Percentiles rank a stretch among this genome's conserved stretches.
These are phyloP conservation scores for Onychomys arenicola DNA, from an alignment of 2,797 vertebrate species.

Conservation along the genomic window DNA sequence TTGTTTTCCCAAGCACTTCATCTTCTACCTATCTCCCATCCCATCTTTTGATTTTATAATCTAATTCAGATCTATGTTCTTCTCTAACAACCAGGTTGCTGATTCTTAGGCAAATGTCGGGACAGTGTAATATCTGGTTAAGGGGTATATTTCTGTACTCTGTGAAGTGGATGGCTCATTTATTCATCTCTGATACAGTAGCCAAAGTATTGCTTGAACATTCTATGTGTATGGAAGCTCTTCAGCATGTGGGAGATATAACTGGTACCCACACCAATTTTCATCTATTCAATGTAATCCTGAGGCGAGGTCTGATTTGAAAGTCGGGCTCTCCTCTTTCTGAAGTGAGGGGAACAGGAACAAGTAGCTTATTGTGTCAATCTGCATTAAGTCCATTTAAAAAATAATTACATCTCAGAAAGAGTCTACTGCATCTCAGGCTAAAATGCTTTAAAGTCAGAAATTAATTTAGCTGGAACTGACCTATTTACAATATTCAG, in stretches of 20 bases:
- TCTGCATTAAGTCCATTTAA: neutral
- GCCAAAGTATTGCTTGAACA: neutral
- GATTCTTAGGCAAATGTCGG: neutral
- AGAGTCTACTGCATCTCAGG: neutral
- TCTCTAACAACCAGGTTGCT: neutral
- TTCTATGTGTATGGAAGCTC: neutral
- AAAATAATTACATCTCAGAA: neutral
- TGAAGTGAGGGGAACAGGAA: neutral
- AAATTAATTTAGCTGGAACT: conserved; percentile 38
- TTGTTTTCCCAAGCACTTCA: neutral
- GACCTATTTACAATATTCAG: conserved; percentile 7
- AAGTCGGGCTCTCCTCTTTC: neutral
- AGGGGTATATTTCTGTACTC: neutral
- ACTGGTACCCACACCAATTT: neutral
- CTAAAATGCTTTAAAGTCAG: neutral
- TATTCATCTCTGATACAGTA: neutral
- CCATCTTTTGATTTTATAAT: neutral
- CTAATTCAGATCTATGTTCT: neutral
- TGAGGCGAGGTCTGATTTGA: neutral
- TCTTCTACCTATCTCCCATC: neutral
- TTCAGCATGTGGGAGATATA: neutral
- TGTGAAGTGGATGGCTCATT: neutral
- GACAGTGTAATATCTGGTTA: neutral
- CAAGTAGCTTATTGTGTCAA: neutral
- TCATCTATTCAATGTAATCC: neutral